Percentiles rank a stretch among this genome's conserved stretches.
phyloP scores from a whole-genome alignment of 1,140 invertebrate species.

The Rhyacophila brunnea region DNA sequence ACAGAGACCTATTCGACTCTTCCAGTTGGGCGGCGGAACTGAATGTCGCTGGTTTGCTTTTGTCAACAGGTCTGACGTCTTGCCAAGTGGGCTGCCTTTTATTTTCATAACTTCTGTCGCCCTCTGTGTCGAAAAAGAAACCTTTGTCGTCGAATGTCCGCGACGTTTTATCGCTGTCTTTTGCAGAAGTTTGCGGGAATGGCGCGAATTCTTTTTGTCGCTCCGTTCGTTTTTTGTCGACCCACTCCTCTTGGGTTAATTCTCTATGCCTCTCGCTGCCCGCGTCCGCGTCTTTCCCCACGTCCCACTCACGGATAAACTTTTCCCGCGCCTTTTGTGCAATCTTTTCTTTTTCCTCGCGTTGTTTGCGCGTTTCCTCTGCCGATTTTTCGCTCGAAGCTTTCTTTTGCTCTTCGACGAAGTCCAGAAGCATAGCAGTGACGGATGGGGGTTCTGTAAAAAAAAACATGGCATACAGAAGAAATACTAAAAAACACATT shows the following conservation, averaged over 20 bases:
- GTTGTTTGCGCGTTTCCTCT: constrained; percentile 46
- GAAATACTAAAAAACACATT: too few relatives aligned
- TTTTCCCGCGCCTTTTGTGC: constrained; percentile 53
- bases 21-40: constrained; percentile 2
- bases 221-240: constrained; percentile 68
- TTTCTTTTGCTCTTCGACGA: constrained; percentile 51
- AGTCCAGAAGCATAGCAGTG: constrained; percentile 47
- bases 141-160: constrained; percentile 43
- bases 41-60: constrained; percentile 20
- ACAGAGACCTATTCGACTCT: constrained; percentile 36
- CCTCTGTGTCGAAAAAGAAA: constrained; percentile 33
- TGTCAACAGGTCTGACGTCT: constrained; percentile 42
- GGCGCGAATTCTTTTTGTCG: constrained; percentile 71
- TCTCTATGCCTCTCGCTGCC: constrained; percentile 54
- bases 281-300: constrained; percentile 56
- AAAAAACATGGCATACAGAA: constrained; percentile 19
- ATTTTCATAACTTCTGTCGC: not conserved
- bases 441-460: constrained; percentile 53
- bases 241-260: constrained; percentile 80
- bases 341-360: constrained; percentile 49
- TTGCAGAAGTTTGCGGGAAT: constrained; percentile 39
- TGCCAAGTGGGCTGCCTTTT: constrained; percentile 17
- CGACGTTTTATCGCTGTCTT: constrained; percentile 35
- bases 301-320: constrained; percentile 68
- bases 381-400: constrained; percentile 48